These are phyloP conservation scores for Eospalax fontanierii DNA, from an alignment of 2,797 vertebrate species.

Conservation along the genomic window DNA sequence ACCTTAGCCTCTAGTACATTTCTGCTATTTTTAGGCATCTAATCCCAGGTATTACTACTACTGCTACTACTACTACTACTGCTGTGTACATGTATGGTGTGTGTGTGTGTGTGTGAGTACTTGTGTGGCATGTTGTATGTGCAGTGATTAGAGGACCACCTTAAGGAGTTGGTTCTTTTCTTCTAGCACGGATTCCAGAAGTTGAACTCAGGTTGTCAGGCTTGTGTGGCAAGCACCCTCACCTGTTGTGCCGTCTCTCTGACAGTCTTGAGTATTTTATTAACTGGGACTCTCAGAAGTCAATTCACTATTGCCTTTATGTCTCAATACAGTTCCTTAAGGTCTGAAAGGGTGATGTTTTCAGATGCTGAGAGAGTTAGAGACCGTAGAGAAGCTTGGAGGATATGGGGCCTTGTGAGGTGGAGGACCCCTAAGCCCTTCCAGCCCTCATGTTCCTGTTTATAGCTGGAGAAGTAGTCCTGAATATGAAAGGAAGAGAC, in stretches of 20 bases:
- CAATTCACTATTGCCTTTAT: neutral
- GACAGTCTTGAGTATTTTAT: neutral
- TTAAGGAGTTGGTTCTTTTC: neutral
- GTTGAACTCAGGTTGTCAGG: neutral
- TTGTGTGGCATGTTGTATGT: neutral
- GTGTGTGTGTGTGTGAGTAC: neutral
- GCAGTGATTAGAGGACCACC: neutral
- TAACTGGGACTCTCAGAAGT: neutral
- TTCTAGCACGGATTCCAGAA: neutral
- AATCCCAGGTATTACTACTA: neutral
- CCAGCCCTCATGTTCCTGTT: neutral
- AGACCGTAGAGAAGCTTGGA: neutral
- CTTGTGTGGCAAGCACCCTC: neutral
- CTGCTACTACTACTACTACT: neutral
- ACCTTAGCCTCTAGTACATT: too few species aligned
- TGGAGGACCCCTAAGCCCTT: neutral
- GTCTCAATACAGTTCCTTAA: neutral
- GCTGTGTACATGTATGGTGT: neutral
- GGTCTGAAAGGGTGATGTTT: neutral
- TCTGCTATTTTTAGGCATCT: too few species aligned
- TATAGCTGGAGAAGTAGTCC: neutral
- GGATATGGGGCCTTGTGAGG: neutral
- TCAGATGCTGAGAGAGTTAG: neutral
- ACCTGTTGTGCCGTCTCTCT: neutral
- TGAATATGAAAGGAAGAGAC: neutral